Conservation (phyloP, 2,113 vertebrate species). For the Callithrix jacchus region DNA sequence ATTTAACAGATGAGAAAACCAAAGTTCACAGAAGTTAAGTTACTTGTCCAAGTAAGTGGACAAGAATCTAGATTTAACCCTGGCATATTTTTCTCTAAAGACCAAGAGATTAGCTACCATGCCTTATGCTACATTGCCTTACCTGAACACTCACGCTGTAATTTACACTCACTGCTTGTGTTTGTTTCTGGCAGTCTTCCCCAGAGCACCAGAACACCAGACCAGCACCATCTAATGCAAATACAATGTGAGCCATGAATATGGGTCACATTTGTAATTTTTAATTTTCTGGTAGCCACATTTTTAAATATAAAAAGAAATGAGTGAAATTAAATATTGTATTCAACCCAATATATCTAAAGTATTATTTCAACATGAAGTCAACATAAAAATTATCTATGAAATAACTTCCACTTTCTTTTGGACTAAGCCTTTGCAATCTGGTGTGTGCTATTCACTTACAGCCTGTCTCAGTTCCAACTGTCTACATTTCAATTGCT, state of each 20-base stretch:
- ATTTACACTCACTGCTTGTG: neutral
- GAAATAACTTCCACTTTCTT: neutral
- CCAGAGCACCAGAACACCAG: neutral
- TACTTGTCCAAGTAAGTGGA: neutral
- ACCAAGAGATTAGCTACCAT: neutral
- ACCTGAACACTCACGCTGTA: neutral
- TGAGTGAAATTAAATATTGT: neutral
- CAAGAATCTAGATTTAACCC: neutral
- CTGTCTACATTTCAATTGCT: neutral
- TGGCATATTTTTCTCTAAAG: neutral
- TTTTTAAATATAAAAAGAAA: neutral
- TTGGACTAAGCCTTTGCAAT: neutral
- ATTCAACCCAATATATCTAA: neutral
- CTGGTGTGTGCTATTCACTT: neutral
- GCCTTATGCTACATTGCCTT: neutral
- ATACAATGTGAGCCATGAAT: neutral
- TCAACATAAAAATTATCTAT: neutral
- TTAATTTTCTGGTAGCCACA: neutral
- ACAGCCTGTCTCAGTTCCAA: neutral
- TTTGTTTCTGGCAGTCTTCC: neutral
- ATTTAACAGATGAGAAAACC: neutral
- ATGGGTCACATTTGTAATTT: neutral
- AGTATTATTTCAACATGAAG: neutral
- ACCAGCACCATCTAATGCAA: neutral
- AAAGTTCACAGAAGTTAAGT: neutral